Percentiles rank a stretch among this genome's conserved stretches.
phyloP scores from a whole-genome alignment of 2,113 vertebrate species.

The Vidua chalybeata region DNA sequence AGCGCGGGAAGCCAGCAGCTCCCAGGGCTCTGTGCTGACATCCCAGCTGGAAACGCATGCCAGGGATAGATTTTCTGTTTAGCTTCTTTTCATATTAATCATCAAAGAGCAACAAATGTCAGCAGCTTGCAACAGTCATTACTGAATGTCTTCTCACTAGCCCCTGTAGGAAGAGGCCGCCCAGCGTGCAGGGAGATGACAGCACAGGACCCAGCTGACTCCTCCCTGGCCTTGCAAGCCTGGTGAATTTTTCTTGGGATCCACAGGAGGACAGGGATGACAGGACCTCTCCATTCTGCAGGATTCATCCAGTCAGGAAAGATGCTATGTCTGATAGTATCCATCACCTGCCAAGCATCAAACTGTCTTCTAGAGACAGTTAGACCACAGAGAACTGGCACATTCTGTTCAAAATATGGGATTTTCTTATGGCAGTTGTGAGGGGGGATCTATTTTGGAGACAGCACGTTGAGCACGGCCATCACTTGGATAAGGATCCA shows the following conservation, averaged over 20 bases:
- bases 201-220: not conserved
- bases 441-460: not conserved
- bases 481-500: not conserved
- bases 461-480: fast-evolving
- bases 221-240: not conserved
- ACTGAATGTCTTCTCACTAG: not conserved
- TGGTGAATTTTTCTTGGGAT: not conserved
- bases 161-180: not conserved
- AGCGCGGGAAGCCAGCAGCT: not conserved
- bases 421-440: not conserved
- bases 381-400: not conserved
- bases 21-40: not conserved
- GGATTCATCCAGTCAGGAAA: not conserved
- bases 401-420: not conserved
- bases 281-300: not conserved
- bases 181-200: not conserved
- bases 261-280: not conserved
- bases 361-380: not conserved
- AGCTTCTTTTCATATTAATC: slow-evolving; percentile 34
- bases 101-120: slow-evolving; percentile 43
- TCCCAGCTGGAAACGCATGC: not conserved
- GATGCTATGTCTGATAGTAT: not conserved
- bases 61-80: slow-evolving; percentile 45
- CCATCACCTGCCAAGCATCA: not conserved
- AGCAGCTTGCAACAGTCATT: slow-evolving; percentile 4